Evolutionary conservation across 2,888 invertebrate species (phyloP).

Genomic region (Xanthostigma xanthostigma): DNA sequence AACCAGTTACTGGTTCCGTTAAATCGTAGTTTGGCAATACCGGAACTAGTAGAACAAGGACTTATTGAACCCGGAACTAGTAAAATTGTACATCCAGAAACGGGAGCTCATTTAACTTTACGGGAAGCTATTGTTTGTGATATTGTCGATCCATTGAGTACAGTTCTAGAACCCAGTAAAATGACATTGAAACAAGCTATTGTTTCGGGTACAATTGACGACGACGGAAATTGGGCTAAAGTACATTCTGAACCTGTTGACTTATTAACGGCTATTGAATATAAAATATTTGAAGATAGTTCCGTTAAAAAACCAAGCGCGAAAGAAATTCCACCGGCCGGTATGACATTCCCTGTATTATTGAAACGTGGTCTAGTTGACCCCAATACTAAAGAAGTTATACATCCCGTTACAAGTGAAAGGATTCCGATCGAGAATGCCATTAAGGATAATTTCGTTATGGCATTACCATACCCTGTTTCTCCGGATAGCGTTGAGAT

Average conservation of each 20-base stretch:
- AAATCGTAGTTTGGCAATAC: slow-evolving; percentile 64
- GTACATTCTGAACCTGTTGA: slow-evolving; percentile 45
- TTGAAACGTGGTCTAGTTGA: slow-evolving; percentile 59
- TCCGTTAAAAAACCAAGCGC: slow-evolving; percentile 17
- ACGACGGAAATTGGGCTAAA: slow-evolving; percentile 49
- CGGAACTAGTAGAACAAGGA: slow-evolving; percentile 75
- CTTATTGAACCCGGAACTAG: slow-evolving; percentile 57
- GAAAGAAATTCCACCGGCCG: slow-evolving; percentile 57
- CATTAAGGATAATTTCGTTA: slow-evolving; percentile 57
- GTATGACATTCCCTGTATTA: slow-evolving; percentile 71
- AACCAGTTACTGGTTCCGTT: slow-evolving; percentile 66
- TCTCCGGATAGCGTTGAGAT: slow-evolving; percentile 50
- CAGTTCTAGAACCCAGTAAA: slow-evolving; percentile 41
- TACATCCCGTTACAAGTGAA: slow-evolving; percentile 58
- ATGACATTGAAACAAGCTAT: slow-evolving; percentile 68
- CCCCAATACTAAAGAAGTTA: slow-evolving; percentile 45
- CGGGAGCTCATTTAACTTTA: slow-evolving; percentile 61
- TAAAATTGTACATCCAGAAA: slow-evolving; percentile 76
- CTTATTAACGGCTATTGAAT: slow-evolving; percentile 55
- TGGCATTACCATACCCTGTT: slow-evolving; percentile 63
- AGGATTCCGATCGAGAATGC: slow-evolving; percentile 51
- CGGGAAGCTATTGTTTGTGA: slow-evolving; percentile 78
- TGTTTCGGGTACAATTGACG: slow-evolving; percentile 51
- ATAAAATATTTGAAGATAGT: slow-evolving; percentile 42
- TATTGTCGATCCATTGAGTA: slow-evolving; percentile 69